phyloP scores from a whole-genome alignment of 2,113 vertebrate genomes.

The Pygoscelis adeliae region DNA sequence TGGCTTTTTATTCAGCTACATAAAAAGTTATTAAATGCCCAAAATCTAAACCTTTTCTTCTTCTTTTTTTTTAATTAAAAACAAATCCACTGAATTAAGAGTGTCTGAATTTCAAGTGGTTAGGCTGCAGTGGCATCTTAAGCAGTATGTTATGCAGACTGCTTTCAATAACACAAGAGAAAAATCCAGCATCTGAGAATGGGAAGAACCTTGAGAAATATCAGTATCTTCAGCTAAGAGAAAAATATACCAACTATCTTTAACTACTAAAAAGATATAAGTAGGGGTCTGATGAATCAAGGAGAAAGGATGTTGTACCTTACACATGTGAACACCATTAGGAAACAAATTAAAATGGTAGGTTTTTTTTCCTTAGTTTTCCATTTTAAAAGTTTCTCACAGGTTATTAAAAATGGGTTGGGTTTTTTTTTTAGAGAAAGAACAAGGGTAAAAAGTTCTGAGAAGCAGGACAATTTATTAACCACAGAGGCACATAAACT shows the following conservation, averaged over 20 bases:
- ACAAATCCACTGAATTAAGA: neutral
- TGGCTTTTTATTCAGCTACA: neutral
- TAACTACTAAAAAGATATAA: neutral
- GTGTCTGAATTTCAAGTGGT: neutral
- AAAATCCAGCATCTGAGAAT: neutral
- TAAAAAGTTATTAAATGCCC: neutral
- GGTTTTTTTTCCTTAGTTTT: neutral
- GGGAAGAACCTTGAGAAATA: neutral
- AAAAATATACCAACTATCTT: neutral
- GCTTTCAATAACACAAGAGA: neutral
- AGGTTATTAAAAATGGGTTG: neutral
- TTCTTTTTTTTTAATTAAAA: neutral
- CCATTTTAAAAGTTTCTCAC: neutral
- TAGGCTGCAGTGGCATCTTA: neutral
- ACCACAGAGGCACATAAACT: neutral
- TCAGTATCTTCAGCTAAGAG: neutral
- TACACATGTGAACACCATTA: neutral
- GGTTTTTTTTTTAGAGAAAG: neutral
- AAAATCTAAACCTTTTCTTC: neutral
- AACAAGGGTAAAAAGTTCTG: neutral
- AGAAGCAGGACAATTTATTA: neutral
- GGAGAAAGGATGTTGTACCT: neutral
- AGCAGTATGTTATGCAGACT: neutral
- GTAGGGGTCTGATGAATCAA: neutral
- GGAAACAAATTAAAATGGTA: neutral